Base-by-base conservation (phyloP, 2,113 vertebrate genomes). In the Castor canadensis region DNA sequence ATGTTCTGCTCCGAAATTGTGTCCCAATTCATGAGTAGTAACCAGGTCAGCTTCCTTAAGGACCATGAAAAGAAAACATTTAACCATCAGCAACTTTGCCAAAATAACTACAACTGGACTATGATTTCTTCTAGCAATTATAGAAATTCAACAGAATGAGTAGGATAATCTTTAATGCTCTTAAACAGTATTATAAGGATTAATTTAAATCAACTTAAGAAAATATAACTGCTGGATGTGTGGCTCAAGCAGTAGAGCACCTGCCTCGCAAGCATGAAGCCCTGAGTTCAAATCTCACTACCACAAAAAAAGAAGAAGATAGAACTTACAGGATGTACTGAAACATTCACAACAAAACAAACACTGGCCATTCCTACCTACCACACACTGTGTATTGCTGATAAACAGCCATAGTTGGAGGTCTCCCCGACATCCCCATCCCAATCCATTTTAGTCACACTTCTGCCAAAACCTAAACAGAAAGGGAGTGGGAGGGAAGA, bases 1-100 rank as follows among this genome's bases (percentile, higher is more conserved):
- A 0, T 99, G 99, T 95, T 99, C 99, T 26, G 99, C 99, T 95
- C 99, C 99, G 67, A 99, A 99, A 97, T 99, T 99, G 96, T 99
- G 99, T 40, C 99, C 99, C 3, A 99, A 97, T 89, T 99, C 99
- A 86, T 99, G 99, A 30, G 99, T 99, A 2, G 99, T 99, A 86
- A 99, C 99, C 95, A 99, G 97, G 97, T 99, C 99, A 1, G 99
- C 99, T 98, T 99, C 99, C 99, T 99, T 96, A 97, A 97, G 72
- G 67, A 80, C 1, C 30, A 84, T 1, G 22, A 10, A 80, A 24
- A 22, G 49, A 92, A 95, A 71, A 45, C n/a, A 9, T 75, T 40
- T 35, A n/a, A 6, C 26, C 20, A 26, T 76, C 45, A 60, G 26
- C 20, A 47, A n/a, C 67, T 69, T 8, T 4, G 56, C 35, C n/a